A percentile compares a stretch with the other conserved stretches of the same genome.
phyloP scores from a whole-genome alignment of 2,113 vertebrate genomes.

The Macrotis lagotis region DNA sequence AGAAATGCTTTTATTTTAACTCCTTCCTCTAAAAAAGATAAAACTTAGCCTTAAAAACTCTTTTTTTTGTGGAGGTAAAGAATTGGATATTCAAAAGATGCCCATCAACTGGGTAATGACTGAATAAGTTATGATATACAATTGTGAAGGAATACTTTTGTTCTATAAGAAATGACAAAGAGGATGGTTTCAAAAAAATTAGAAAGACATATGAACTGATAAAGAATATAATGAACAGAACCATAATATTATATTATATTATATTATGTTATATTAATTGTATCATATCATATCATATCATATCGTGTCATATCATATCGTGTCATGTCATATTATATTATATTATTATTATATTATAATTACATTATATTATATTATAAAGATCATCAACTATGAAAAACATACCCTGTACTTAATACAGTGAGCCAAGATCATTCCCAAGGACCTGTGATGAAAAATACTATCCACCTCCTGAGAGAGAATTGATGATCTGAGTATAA shows the following conservation, averaged over 20 bases:
- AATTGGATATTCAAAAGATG: neutral
- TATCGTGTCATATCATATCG: no score
- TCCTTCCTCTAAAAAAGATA: slow-evolving; percentile 9
- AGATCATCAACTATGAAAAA: neutral
- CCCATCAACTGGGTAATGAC: no score
- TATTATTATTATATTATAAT: no score
- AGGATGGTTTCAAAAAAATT: neutral
- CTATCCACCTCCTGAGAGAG: neutral
- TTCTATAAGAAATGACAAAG: neutral
- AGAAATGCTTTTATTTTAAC: slow-evolving; percentile 3
- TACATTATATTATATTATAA: no score
- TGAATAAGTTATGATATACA: neutral
- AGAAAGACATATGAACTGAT: neutral
- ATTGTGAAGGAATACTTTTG: neutral
- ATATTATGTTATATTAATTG: no score
- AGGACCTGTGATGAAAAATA: neutral
- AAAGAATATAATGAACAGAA: neutral
- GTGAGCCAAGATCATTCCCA: neutral
- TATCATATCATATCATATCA: no score
- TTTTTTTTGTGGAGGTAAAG: neutral
- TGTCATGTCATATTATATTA: no score
- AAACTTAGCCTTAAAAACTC: neutral
- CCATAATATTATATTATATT: neutral
- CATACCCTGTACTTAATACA: neutral
- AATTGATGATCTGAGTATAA: neutral